Conservation (phyloP, 2,113 vertebrate genomes). For the Myotis brandtii region DNA sequence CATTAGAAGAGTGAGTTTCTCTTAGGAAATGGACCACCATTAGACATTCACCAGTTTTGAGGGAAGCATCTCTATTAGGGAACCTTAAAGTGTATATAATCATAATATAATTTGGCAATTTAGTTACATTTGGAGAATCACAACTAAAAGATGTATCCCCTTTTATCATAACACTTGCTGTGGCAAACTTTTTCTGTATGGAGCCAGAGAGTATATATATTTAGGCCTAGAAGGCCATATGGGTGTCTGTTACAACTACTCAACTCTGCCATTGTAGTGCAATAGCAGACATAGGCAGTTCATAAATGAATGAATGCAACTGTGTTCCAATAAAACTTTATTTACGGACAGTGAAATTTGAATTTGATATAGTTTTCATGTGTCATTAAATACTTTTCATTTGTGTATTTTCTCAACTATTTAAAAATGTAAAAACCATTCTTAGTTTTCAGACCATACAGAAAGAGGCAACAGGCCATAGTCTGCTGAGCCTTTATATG, state of each 20-base stretch:
- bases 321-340: background rate
- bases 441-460: background rate
- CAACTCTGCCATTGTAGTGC: background rate
- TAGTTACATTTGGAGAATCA: background rate
- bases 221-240: background rate
- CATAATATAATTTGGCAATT: background rate
- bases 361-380: background rate
- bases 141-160: background rate
- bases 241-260: background rate
- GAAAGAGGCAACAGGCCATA: background rate
- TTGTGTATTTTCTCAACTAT: background rate
- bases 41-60: background rate
- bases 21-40: background rate
- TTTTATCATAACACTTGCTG: background rate
- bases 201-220: background rate
- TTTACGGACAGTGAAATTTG: background rate
- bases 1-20: constrained; percentile 4
- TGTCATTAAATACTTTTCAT: background rate
- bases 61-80: background rate
- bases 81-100: background rate
- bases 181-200: background rate
- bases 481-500: background rate
- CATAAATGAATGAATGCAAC: background rate
- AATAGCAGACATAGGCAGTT: background rate
- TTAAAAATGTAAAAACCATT: background rate